phyloP scores from a whole-genome alignment of 2,888 invertebrate species.

The Camptogramma bilineatum region DNA sequence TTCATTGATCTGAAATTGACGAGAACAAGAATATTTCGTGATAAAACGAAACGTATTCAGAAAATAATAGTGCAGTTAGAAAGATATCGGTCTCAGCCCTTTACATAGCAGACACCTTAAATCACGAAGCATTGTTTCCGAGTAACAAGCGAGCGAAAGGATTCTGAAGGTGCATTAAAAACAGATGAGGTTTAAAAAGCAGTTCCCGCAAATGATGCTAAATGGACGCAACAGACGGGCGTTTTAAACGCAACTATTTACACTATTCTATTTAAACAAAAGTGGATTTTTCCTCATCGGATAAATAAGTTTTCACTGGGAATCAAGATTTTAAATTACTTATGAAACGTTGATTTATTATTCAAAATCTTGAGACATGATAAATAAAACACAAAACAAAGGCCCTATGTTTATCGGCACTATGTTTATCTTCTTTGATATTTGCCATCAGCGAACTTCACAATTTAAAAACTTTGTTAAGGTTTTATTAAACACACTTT shows the following conservation, averaged over 20 bases:
- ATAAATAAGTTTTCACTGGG: too few species aligned
- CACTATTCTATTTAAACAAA: too few species aligned
- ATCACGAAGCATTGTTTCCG: conserved; percentile 66
- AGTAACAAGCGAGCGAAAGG: conserved; percentile 77
- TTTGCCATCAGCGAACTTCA: too few species aligned
- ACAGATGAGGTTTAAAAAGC: conserved; percentile 80
- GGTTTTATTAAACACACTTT: too few species aligned
- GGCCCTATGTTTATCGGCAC: too few species aligned
- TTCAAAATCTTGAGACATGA: too few species aligned
- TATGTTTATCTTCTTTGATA: too few species aligned
- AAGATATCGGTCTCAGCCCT: conserved; percentile 20
- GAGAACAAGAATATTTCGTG: neutral
- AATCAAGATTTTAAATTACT: too few species aligned
- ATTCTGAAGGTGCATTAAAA: conserved; percentile 75
- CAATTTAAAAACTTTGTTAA: too few species aligned
- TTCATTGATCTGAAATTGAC: neutral
- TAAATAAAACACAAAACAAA: too few species aligned
- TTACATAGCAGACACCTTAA: conserved; percentile 53
- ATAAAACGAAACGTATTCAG: neutral
- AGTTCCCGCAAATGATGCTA: conserved; percentile 78
- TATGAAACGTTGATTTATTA: too few species aligned
- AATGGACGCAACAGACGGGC: conserved; percentile 69
- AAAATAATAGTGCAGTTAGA: conserved; percentile 8
- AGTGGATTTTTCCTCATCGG: too few species aligned
- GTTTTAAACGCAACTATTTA: conserved; percentile 40